phyloP scores from a whole-genome alignment of 2,113 vertebrate species.

The Syngnathus scovelli region DNA sequence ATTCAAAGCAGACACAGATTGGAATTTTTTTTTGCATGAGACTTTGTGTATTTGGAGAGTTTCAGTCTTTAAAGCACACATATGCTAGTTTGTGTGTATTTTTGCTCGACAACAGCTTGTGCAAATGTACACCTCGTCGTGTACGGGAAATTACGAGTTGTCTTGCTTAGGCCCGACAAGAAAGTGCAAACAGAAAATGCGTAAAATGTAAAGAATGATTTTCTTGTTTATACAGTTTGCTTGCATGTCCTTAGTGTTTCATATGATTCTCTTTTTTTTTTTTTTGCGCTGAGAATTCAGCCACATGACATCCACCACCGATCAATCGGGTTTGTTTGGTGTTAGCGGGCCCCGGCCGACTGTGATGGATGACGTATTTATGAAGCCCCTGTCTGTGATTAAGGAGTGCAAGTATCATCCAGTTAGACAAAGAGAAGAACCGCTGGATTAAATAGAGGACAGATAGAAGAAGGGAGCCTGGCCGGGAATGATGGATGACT shows the following conservation, averaged over 20 bases:
- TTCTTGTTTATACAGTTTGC: not conserved
- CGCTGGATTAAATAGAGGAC: conserved; percentile 41
- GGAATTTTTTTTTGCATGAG: conserved; percentile 9
- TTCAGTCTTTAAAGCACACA: conserved; percentile 31
- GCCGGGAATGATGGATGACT: conserved; percentile 12
- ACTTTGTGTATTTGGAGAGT: conserved; percentile 48
- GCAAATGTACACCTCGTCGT: not conserved
- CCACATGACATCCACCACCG: not conserved
- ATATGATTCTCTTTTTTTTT: not conserved
- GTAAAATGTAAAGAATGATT: not conserved
- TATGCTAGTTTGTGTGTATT: conserved; percentile 12
- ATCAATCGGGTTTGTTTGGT: conserved; percentile 23
- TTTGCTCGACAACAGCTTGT: not conserved
- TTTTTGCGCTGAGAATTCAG: conserved; percentile 1
- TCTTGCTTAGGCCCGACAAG: not conserved
- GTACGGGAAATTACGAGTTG: not conserved
- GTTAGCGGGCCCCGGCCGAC: conserved; percentile 21
- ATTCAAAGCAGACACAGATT: not conserved
- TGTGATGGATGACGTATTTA: conserved; percentile 56
- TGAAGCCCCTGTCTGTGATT: conserved; percentile 43
- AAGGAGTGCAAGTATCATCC: conserved; percentile 43
- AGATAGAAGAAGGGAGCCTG: conserved; percentile 16
- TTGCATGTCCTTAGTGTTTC: not conserved
- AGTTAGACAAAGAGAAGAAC: conserved; percentile 17
- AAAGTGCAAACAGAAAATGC: not conserved